Evolutionary conservation across 2,113 vertebrate species (phyloP).

Genomic region (Zosterops lateralis): DNA sequence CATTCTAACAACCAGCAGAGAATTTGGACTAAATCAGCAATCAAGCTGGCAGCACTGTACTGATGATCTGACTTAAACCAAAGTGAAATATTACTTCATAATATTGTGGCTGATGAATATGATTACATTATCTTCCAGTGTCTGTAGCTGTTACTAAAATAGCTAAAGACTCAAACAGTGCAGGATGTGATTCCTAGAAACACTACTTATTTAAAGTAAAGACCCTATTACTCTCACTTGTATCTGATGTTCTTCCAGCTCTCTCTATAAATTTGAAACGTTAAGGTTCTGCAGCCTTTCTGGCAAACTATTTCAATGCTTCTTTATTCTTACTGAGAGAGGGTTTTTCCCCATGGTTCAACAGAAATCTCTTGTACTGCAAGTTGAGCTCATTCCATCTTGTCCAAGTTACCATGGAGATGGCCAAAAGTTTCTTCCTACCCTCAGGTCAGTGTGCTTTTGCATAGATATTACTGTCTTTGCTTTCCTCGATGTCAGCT

Average conservation of each 20-base stretch:
- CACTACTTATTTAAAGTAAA: not conserved
- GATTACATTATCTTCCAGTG: not conserved
- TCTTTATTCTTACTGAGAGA: not conserved
- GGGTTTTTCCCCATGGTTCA: not conserved
- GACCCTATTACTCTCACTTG: not conserved
- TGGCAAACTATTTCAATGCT: not conserved
- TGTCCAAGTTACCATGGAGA: not conserved
- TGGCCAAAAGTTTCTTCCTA: not conserved
- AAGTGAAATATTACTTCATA: not conserved
- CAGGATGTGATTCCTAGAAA: not conserved
- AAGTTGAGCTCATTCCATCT: not conserved
- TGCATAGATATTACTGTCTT: not conserved
- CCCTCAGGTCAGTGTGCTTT: not conserved
- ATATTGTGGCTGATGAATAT: not conserved
- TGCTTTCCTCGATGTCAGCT: not conserved
- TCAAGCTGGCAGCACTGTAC: not conserved
- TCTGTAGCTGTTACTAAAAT: not conserved
- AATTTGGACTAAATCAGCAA: not conserved
- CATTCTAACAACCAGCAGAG: not conserved
- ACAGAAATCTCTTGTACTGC: not conserved
- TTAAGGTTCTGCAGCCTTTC: not conserved
- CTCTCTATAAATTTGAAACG: not conserved
- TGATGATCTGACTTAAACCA: not conserved
- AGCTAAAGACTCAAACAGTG: not conserved
- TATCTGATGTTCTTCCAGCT: not conserved